These are phyloP conservation scores for Catharus minimus DNA, from an alignment of 2,113 vertebrate species.

Conservation along the genomic window DNA sequence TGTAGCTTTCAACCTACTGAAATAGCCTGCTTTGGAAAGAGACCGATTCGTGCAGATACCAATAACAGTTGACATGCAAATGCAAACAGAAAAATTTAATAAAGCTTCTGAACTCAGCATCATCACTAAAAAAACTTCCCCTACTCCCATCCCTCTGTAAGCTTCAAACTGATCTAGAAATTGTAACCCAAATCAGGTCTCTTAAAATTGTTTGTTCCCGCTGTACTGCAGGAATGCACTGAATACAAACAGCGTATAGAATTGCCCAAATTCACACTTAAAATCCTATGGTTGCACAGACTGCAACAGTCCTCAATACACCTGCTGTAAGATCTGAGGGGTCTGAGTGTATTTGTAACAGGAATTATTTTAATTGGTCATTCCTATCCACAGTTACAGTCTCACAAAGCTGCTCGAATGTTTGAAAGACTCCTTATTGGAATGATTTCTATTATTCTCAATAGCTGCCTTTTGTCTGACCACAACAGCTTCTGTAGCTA, in stretches of 20 bases:
- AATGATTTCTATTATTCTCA: not conserved
- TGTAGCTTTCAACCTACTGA: not conserved
- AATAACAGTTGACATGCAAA: not conserved
- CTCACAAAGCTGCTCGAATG: not conserved
- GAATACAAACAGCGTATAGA: not conserved
- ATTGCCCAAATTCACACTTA: not conserved
- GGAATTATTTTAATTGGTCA: not conserved
- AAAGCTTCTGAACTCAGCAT: not conserved
- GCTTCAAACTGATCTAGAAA: not conserved
- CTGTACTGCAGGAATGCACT: not conserved
- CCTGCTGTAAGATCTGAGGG: not conserved
- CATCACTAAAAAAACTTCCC: not conserved
- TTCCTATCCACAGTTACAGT: not conserved
- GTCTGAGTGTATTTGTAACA: not conserved
- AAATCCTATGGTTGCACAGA: slow-evolving; percentile 10
- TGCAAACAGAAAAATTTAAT: not conserved
- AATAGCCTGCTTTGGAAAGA: not conserved
- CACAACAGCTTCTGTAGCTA: not conserved
- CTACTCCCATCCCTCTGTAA: not conserved
- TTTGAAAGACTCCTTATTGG: not conserved
- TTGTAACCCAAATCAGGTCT: not conserved
- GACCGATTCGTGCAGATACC: not conserved
- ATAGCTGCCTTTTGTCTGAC: not conserved
- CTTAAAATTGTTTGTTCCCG: not conserved
- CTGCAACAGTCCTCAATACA: not conserved